Conservation (phyloP, 1,140 invertebrate genomes). For the Streblospio benedicti region DNA sequence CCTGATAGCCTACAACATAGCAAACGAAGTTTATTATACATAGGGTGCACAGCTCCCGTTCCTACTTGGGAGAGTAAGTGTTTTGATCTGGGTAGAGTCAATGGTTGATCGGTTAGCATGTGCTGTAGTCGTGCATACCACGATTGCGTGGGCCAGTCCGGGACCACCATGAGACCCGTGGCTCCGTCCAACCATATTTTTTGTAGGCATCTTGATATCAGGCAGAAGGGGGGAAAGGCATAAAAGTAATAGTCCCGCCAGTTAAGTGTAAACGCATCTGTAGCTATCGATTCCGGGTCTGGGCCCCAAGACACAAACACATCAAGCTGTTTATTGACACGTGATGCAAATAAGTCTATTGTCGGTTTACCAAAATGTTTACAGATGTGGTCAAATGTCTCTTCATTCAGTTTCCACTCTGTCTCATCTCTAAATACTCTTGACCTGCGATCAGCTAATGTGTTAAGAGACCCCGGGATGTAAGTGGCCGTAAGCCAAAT, state of each 20-base stretch:
- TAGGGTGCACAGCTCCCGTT: not conserved
- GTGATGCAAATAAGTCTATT: slow-evolving; percentile 16
- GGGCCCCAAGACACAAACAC: slow-evolving; percentile 8
- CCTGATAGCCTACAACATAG: too few species aligned
- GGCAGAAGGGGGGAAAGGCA: slow-evolving; percentile 20
- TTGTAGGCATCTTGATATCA: slow-evolving; percentile 4
- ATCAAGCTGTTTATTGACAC: slow-evolving; percentile 7
- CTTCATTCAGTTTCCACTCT: not conserved
- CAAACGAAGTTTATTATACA: not conserved
- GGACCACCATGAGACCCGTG: slow-evolving; percentile 10
- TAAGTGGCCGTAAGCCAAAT: not conserved
- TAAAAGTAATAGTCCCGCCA: slow-evolving; percentile 10
- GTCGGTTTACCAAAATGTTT: not conserved
- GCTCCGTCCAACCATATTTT: slow-evolving; percentile 13
- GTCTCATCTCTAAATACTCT: too few species aligned
- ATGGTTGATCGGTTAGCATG: not conserved
- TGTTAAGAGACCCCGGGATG: not conserved
- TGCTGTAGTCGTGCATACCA: slow-evolving; percentile 3
- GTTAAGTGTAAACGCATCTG: slow-evolving; percentile 15
- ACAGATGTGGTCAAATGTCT: not conserved
- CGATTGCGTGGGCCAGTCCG: slow-evolving; percentile 17
- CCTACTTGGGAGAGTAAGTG: not conserved
- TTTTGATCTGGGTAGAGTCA: not conserved
- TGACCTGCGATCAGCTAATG: not conserved
- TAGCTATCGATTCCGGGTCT: slow-evolving; percentile 1